phyloP scores from a whole-genome alignment of 2,797 vertebrate species.

The Taeniopygia guttata region DNA sequence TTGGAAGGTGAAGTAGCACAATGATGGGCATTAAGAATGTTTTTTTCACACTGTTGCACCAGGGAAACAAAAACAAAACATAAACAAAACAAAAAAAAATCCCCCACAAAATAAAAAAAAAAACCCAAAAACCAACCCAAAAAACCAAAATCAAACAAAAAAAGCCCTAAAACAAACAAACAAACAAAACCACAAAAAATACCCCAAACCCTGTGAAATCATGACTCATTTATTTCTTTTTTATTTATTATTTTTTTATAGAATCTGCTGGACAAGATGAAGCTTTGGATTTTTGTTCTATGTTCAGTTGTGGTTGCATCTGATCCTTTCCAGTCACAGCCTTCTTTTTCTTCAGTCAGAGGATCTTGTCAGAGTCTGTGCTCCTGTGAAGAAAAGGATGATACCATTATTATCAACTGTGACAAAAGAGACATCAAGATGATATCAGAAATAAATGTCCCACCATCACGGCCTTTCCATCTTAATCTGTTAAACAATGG shows the following conservation, averaged over 20 bases:
- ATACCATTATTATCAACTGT: constrained; percentile 88
- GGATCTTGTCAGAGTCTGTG: constrained; percentile 89
- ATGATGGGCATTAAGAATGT: neutral
- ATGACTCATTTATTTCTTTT: neutral
- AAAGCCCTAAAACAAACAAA: neutral
- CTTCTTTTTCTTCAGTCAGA: constrained; percentile 74
- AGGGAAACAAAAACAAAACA: neutral
- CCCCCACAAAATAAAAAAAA: neutral
- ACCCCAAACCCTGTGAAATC: neutral
- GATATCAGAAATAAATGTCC: constrained; percentile 89
- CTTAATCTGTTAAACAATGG: constrained; percentile 94
- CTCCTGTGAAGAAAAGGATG: constrained; percentile 91
- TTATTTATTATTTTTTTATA: constrained; percentile 24
- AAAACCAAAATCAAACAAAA: neutral
- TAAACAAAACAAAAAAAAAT: too few relatives aligned
- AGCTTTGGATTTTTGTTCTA: constrained; percentile 83
- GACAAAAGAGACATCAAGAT: constrained; percentile 89
- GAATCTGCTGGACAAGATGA: constrained; percentile 80
- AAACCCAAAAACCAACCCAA: neutral
- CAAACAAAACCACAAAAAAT: neutral
- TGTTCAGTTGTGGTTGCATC: constrained; percentile 75
- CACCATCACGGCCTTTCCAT: constrained; percentile 88
- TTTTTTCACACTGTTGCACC: rapidly evolving
- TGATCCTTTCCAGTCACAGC: constrained; percentile 76
- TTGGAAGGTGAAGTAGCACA: neutral